phyloP scores from a whole-genome alignment of 2,113 vertebrate genomes.

The Spheniscus mendiculus region DNA sequence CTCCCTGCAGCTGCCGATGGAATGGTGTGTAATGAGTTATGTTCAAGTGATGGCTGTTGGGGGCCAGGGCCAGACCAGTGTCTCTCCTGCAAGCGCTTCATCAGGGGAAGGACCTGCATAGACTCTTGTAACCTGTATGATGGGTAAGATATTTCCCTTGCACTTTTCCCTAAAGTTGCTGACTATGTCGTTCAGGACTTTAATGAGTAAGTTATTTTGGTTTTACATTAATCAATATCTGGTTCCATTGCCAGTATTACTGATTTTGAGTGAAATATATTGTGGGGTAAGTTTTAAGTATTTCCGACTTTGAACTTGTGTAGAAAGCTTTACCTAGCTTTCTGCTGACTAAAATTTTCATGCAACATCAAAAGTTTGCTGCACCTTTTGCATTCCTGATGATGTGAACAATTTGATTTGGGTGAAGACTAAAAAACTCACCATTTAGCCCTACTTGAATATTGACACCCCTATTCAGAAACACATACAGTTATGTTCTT shows the following conservation, averaged over 20 bases:
- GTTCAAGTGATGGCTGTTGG: slow-evolving; percentile 94
- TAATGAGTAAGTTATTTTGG: background rate
- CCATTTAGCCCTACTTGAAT: background rate
- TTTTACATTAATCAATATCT: background rate
- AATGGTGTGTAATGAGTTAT: slow-evolving; percentile 92
- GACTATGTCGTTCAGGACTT: background rate
- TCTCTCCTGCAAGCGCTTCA: slow-evolving; percentile 90
- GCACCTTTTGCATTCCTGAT: background rate
- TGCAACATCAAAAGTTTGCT: background rate
- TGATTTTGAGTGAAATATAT: background rate
- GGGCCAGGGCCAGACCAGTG: slow-evolving; percentile 94
- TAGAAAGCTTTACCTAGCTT: background rate
- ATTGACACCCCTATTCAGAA: background rate
- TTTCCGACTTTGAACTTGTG: background rate
- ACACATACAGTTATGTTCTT: background rate
- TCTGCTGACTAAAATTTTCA: background rate
- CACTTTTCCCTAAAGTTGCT: background rate
- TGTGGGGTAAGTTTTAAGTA: background rate
- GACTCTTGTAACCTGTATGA: slow-evolving; percentile 91
- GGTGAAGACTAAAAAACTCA: background rate
- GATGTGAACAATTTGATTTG: background rate
- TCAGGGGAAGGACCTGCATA: slow-evolving; percentile 89
- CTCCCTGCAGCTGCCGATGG: slow-evolving; percentile 81
- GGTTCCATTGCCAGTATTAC: background rate
- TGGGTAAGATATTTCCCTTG: slow-evolving; percentile 79